A percentile compares a stretch with the other conserved stretches of the same genome.
Evolutionary conservation across 2,888 invertebrate species (phyloP).

Genomic region (Drosophila kanekoi): DNA sequence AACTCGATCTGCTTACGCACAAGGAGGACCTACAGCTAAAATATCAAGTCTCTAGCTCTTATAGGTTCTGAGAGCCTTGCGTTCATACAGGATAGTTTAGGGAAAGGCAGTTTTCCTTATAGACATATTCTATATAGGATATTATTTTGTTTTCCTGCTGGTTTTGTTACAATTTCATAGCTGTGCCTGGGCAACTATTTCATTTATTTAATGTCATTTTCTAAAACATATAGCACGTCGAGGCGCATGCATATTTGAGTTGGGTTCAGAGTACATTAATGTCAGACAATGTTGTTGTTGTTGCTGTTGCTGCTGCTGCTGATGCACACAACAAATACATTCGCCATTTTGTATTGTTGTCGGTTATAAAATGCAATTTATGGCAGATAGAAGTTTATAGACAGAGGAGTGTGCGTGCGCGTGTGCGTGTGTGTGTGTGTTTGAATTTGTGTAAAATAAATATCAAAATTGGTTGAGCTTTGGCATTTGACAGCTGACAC

Average conservation of each 20-base stretch:
- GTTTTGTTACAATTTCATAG: not conserved
- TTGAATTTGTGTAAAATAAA: conserved; percentile 23
- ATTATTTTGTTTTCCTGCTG: too few species aligned
- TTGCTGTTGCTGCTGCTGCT: not conserved
- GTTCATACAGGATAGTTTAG: too few species aligned
- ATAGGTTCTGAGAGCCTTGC: too few species aligned
- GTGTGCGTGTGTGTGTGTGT: not conserved
- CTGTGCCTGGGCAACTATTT: conserved; percentile 1
- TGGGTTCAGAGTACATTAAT: not conserved
- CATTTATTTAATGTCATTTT: conserved; percentile 3
- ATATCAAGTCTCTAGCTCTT: too few species aligned
- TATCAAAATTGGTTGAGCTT: conserved; percentile 35
- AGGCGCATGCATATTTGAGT: not conserved
- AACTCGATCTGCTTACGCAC: too few species aligned
- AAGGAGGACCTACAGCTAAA: too few species aligned
- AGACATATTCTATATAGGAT: too few species aligned
- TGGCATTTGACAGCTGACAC: conserved; percentile 47
- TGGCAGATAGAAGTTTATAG: conserved; percentile 24
- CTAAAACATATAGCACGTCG: not conserved
- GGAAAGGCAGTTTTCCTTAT: not conserved
- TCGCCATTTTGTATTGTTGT: conserved; percentile 34
- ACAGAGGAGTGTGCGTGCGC: not conserved
- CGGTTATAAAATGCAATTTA: conserved; percentile 37
- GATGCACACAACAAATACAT: conserved; percentile 2
- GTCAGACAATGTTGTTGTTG: not conserved